Base-by-base conservation (phyloP, 2,888 invertebrate genomes). In the Arctia plantaginis region DNA sequence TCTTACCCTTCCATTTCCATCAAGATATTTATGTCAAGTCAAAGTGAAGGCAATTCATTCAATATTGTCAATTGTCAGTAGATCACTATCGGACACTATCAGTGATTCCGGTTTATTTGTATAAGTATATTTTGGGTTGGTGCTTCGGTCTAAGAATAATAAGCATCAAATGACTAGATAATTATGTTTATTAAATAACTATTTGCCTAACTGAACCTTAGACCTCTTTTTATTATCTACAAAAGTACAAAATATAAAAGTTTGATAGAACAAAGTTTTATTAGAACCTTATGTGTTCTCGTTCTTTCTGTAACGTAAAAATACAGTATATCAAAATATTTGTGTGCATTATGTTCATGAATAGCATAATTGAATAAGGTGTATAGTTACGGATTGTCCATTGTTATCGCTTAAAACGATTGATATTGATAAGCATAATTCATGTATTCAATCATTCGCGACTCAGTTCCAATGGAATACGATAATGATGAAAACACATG, bases 401-500 rank as follows among this genome's bases (percentile, higher is more conserved):
- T 47, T 66, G 33, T 65, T 59, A 62, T 68, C 47, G 44, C 41
- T 15, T 27, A 66, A 51, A 51, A 64, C 47, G 30, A 51, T 76
- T 74, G 74, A 70, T 72, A 75, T 77, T 55, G 13, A 66, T 72
- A 77, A 65, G 39, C 35, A 20, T 69, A 73, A 77, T 80, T 79
- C 76, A 85, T 85, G 84, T 85, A 85, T 83, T 85, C 84, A 76
- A 86, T 81, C 69, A 85, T 80, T 75, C 86, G 83, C 68, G 83
- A 85, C 79, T 82, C 86, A 73, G 85, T 85, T 73, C 85, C 85
- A 73, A 91, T 95, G 95, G 95, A 95, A 82, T 95, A 93, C 78
- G 94, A 95, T 76, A 94, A 93, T 65, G 93, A 94, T 74, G 94
- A 94, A 35, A 87, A 93, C 80, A 94, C 90, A 15, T 95, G 95